Evolutionary conservation across 1,140 invertebrate genomes (phyloP), one percentile per base, ranked within the genome.

Genomic region (Dendroctonus ponderosae): DNA sequence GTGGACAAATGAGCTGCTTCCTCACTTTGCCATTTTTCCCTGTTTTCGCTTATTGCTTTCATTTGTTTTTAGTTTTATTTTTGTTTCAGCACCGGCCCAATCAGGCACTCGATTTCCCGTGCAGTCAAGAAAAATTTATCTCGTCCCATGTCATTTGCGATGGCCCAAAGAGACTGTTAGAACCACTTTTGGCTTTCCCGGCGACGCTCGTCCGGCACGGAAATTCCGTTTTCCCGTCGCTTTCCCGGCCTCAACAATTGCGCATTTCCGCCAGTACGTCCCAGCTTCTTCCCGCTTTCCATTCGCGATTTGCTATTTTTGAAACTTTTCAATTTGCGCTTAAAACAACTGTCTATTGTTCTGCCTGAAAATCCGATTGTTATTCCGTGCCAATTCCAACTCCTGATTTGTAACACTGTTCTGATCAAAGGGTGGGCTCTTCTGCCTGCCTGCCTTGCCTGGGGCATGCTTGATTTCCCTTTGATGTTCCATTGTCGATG

Each of bases 1-100:
- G 67, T 43, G 62, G 69, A 72, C 71, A 72, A 72, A 72, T 72
- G 59, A 62, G 67, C 63, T 38, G 41, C 53, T 64, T 64, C 62
- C 62, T 56, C 48, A 40, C 8, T 52, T 52, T 46, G 43, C 8
- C 43, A 46, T 46, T 46, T 46, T 46, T 46, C 43, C 43, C 43
- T 46, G 8, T 46, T 46, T 46, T 11, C 12, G 26, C 26, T 26
- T 26, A 26, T 26, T 26, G 26, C 26, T 26, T 26, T 26, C 26
- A 26, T 26, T 26, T 26, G 26, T 26, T 26, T 26, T 26, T 3
- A 26, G 26, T 26, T 26, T 26, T 26, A 26, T 26, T 26, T 26
- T 26, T 26, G 26, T 26, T 26, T 26, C 26, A 26, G 26, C 26
- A 26, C 3, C 26, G 26, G 26, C 26, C 26, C 26, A 26, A 26